Evolutionary conservation across 2,888 invertebrate genomes (phyloP).

Genomic region (Ophion slaviceki): DNA sequence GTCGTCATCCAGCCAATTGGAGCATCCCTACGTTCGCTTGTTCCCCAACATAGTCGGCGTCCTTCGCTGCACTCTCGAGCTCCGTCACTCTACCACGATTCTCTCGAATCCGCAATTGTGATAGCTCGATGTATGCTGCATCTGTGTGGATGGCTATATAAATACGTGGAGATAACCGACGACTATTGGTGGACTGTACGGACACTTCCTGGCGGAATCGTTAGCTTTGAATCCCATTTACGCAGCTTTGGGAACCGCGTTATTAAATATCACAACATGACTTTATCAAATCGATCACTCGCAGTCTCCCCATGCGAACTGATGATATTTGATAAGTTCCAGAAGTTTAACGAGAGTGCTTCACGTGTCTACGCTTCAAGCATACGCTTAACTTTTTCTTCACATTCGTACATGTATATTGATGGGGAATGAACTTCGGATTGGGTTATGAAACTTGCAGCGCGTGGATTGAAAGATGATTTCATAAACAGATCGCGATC

Average conservation of each 20-base stretch:
- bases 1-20: constrained; percentile 82
- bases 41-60: constrained; percentile 53
- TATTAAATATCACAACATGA: constrained; percentile 80
- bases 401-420: not conserved
- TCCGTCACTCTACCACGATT: constrained; percentile 25
- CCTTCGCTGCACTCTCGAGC: constrained; percentile 44
- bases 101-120: constrained; percentile 50
- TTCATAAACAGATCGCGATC: no score
- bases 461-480: not conserved
- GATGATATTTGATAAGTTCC: not conserved
- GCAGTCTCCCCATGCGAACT: not conserved
- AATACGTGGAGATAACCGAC: not conserved
- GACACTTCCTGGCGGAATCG: not conserved
- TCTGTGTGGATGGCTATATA: constrained; percentile 6
- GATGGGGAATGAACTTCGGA: not conserved
- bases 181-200: no score
- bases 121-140: constrained; percentile 23
- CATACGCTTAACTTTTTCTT: not conserved
- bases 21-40: constrained; percentile 71
- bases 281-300: constrained; percentile 81
- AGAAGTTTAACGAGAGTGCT: no score
- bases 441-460: not conserved
- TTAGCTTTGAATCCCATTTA: constrained; percentile 1
- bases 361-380: not conserved
- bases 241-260: constrained; percentile 66